Base-by-base conservation (phyloP, 2,113 vertebrate species). In the Todiramphus chloris region DNA sequence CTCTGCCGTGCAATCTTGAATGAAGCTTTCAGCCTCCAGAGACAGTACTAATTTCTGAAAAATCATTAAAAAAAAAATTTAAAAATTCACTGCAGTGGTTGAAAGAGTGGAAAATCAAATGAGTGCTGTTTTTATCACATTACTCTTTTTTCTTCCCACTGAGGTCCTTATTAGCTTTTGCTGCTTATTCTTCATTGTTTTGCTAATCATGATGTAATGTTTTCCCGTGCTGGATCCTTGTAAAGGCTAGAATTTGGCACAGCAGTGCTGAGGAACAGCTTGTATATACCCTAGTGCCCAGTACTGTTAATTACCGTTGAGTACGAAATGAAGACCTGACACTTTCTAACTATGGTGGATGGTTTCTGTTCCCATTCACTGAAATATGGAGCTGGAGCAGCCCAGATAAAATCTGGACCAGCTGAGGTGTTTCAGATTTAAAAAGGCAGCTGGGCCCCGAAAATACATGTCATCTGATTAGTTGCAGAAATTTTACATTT, bases 101-200 rank as follows among this genome's bases (percentile, higher is more conserved):
- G 53, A 90, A 94, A 72, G 39, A 31, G 14, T 28, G 11, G 84
- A 39, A 69, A 86, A 69, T 53, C 39, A 63, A 76, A 62, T 58
- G 50, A 30, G 9, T 51, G 30, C 2, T 37, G 16, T 64, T 90
- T 92, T 81, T 43, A 30, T 78, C 13, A 2, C 31, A 20, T 75
- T 78, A 37, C 51, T 62, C 58, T 89, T 72, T 84, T 16, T 83
- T 93, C 68, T 78, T 94, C 51, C 68, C 93, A 30, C 68, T 87
- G 66, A 89, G 55, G 39, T 58, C 64, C 41, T 63, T 56, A 21
- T 27, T 82, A 68, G 44, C 6, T 87, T 92, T 89, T 90, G 73
- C 89, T 90, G n/a, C 74, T 94, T 93, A 43, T 92, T 92, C 87
- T 90, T 87, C 60, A 23, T 74, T 83, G 83, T 91, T 95, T 90